phyloP scores from a whole-genome alignment of 2,888 invertebrate species.

The Mesoligia furuncula region DNA sequence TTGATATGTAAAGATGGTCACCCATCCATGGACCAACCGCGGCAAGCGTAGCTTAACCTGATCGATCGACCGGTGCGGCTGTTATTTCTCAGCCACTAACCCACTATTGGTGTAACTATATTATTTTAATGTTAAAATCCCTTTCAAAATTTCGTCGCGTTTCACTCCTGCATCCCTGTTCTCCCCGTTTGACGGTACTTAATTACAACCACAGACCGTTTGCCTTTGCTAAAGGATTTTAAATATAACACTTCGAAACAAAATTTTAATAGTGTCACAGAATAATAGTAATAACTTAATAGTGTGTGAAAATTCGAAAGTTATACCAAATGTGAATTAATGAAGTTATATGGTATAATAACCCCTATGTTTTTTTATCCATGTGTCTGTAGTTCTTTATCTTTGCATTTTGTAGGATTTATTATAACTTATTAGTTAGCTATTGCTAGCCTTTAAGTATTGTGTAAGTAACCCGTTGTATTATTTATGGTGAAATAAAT shows the following conservation, averaged over 20 bases:
- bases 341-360: neutral
- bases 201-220: constrained; percentile 19
- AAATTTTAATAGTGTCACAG: neutral
- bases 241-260: neutral
- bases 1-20: too few species aligned
- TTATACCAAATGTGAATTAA: neutral
- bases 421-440: neutral
- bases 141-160: too few species aligned
- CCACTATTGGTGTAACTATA: neutral
- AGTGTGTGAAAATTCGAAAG: neutral
- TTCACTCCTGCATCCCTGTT: too few species aligned
- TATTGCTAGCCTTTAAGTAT: too few species aligned
- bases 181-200: neutral
- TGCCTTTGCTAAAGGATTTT: neutral
- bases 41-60: too few species aligned
- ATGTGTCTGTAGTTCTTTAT: neutral
- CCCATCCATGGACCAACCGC: too few species aligned
- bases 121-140: too few species aligned
- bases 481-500: too few species aligned
- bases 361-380: neutral
- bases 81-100: too few species aligned
- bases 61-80: too few species aligned
- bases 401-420: neutral
- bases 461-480: too few species aligned
- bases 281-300: too few species aligned